Conservation (phyloP, 1,140 invertebrate species). For the Caenorhabditis inopinata region DNA sequence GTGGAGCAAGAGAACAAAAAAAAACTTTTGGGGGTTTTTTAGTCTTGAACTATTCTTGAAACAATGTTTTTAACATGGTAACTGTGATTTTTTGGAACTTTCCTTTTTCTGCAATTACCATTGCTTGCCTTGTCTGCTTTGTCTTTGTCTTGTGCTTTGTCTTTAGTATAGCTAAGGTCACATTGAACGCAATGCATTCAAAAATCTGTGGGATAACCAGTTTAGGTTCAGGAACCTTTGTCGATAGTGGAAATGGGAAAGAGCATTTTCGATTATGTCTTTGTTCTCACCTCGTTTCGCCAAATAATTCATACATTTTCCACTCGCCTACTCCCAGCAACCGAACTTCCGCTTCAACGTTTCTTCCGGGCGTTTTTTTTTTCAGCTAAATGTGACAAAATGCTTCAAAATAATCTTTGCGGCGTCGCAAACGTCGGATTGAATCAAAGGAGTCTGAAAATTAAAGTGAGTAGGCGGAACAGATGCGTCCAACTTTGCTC, state of each 20-base stretch:
- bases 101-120: too few relatives aligned
- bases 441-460: neutral
- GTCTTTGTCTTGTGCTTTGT: too few relatives aligned
- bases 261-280: slow-evolving; percentile 8
- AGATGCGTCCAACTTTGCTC: neutral
- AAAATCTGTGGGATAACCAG: slow-evolving; percentile 13
- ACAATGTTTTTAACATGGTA: too few relatives aligned
- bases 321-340: neutral
- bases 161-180: neutral
- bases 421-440: neutral
- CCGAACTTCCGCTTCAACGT: slow-evolving; percentile 11
- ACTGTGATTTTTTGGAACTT: neutral
- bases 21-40: too few relatives aligned
- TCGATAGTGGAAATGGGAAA: neutral
- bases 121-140: too few relatives aligned
- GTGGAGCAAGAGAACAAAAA: too few relatives aligned
- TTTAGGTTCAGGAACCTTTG: neutral
- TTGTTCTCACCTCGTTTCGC: neutral
- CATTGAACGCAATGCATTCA: neutral
- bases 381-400: neutral
- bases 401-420: neutral
- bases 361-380: neutral
- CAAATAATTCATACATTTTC: slow-evolving; percentile 29
- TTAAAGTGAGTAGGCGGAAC: neutral
- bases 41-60: too few relatives aligned